phyloP scores from a whole-genome alignment of 2,797 vertebrate species.

The Vipera latastei region DNA sequence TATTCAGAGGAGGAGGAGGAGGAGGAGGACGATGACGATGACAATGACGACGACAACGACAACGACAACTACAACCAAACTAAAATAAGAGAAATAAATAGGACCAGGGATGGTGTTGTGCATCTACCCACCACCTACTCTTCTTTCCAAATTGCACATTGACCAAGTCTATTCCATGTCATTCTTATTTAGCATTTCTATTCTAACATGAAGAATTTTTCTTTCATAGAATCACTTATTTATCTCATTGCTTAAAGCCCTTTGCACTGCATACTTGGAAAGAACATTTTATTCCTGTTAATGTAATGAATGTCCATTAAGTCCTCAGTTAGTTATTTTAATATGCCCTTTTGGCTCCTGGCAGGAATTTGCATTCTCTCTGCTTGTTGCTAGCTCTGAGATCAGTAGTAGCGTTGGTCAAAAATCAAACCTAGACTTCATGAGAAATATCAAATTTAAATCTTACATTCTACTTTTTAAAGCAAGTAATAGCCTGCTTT shows the following conservation, averaged over 20 bases:
- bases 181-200: background rate
- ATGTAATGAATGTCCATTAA: background rate
- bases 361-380: background rate
- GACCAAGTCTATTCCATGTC: background rate
- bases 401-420: background rate
- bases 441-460: background rate
- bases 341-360: background rate
- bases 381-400: background rate
- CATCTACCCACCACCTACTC: background rate
- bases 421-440: background rate
- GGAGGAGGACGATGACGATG: background rate
- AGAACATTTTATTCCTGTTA: background rate
- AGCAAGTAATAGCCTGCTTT: background rate
- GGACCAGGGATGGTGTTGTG: background rate
- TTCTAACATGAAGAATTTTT: background rate
- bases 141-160: background rate
- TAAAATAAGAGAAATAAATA: background rate
- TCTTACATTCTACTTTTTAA: background rate
- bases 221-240: background rate
- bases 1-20: background rate
- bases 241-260: background rate
- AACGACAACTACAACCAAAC: background rate
- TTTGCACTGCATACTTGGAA: background rate
- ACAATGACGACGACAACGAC: too few relatives aligned
- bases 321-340: background rate